phyloP scores from a whole-genome alignment of 1,140 invertebrate species.

The Aphelenchoides avenae region DNA sequence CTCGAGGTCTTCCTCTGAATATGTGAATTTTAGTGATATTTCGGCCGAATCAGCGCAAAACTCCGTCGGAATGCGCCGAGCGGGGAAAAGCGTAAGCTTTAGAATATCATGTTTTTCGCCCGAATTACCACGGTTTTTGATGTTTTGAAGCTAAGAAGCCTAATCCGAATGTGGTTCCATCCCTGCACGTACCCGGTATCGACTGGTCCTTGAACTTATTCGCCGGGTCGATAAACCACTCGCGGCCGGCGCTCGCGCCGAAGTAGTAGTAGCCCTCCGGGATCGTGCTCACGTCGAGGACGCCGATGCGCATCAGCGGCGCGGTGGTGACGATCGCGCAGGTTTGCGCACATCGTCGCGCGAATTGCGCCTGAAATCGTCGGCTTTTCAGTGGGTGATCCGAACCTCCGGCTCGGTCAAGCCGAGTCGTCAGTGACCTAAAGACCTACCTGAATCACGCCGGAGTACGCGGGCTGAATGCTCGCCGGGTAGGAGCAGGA shows the following conservation, averaged over 20 bases:
- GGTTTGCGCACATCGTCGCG: constrained; percentile 57
- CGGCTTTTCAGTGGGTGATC: no score
- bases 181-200: no score
- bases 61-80: no score
- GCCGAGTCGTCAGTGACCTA: no score
- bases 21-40: no score
- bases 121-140: no score
- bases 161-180: no score
- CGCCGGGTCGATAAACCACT: constrained; percentile 56
- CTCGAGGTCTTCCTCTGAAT: constrained; percentile 50
- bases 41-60: no score
- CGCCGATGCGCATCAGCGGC: constrained; percentile 53
- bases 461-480: constrained; percentile 57
- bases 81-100: no score
- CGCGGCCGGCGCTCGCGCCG: constrained; percentile 54
- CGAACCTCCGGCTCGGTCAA: no score
- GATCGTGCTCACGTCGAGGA: constrained; percentile 54
- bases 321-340: constrained; percentile 59
- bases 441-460: constrained; percentile 58
- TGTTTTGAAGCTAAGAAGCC: no score
- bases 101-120: no score
- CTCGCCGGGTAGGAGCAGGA: constrained; percentile 53
- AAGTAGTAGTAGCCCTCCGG: constrained; percentile 59
- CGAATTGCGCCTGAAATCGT: constrained; percentile 50
- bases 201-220: constrained; percentile 59